These are phyloP conservation scores for Lasioglossum pauxillum DNA, from an alignment of 2,888 invertebrate species.

Conservation along the genomic window DNA sequence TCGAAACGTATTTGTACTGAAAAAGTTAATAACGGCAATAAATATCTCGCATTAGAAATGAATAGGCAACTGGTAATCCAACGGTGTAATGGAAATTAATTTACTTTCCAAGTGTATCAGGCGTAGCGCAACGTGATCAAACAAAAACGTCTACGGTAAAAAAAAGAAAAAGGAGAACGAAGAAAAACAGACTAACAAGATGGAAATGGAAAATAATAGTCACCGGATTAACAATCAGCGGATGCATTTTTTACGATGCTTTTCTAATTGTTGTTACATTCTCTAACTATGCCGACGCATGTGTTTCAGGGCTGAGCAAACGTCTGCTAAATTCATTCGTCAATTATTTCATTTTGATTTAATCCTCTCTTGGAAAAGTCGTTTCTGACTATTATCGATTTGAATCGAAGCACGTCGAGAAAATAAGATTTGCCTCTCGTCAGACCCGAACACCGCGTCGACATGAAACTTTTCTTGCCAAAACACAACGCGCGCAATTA, in stretches of 20 bases:
- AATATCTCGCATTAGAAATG: conserved; percentile 27
- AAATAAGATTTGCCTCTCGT: background rate
- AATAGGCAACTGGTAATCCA: conserved; percentile 37
- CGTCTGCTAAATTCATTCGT: background rate
- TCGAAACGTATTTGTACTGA: conserved; percentile 46
- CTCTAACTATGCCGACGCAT: conserved; percentile 48
- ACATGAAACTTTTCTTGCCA: conserved; percentile 29
- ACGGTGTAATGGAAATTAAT: conserved; percentile 62
- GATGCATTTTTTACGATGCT: conserved; percentile 53
- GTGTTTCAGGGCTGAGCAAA: conserved; percentile 24
- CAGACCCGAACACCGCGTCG: conserved; percentile 48
- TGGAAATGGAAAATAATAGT: conserved; percentile 26
- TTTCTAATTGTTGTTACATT: conserved; percentile 36
- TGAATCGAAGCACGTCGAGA: background rate
- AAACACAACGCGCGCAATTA: conserved; percentile 19
- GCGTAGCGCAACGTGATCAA: conserved; percentile 78
- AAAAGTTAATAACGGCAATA: conserved; percentile 20
- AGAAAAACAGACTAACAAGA: background rate
- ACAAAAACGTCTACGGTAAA: conserved; percentile 39
- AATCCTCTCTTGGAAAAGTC: too few species aligned
- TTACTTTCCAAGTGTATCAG: conserved; percentile 81
- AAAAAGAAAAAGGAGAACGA: background rate
- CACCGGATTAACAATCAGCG: conserved; percentile 47
- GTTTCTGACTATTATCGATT: too few species aligned
- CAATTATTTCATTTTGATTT: too few species aligned